Base-by-base conservation (phyloP, 2,113 vertebrate genomes). In the Rynchops niger region DNA sequence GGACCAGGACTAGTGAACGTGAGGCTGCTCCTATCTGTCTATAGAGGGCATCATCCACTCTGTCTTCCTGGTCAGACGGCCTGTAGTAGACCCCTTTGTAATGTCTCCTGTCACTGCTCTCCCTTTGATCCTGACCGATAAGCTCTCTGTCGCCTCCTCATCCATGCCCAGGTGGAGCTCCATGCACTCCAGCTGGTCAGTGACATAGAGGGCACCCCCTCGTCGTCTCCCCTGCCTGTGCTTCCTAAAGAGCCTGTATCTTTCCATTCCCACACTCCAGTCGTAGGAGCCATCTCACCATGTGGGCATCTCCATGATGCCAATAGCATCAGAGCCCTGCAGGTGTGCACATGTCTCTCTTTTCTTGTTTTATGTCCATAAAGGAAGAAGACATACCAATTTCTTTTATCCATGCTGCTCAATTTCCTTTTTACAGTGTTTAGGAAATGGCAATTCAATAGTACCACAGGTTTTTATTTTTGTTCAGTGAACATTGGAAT, bases 401-500 rank as follows among this genome's bases (percentile, higher is more conserved):
- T 97, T 95, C 47, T 95, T 92, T 94, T 50, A 63, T 71, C 52
- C 56, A 87, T 84, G 86, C 4, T 84, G n/a, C 52, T 95, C 63
- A 88, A 67, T 95, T 90, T 97, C 88, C 70, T 86, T 95, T 95
- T 86, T 82, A 61, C 16, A 17, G 88, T 93, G 32, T 96, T 96
- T 96, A 76, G 76, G 58, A 96, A 97, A 97, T 67, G 38, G 12
- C 55, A 89, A 45, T 95, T 95, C 69, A 77, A 80, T 82, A 84
- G 47, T 80, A 77, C 50, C 15, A 6, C 15, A 59, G 38, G 25
- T 40, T 96, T 91, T 96, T 53, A 88, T 96, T 90, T 90, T 88
- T 93, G 55, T 79, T 59, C 90, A 79, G 63, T 38, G 76, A 78
- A 78, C 12, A 5, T 7, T 27, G 34, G 14, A 66, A 38, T 50